These are phyloP conservation scores for Mastigias papua DNA, from an alignment of 30 jellyfish, hydroid and myxozoan species.

Conservation along the genomic window DNA sequence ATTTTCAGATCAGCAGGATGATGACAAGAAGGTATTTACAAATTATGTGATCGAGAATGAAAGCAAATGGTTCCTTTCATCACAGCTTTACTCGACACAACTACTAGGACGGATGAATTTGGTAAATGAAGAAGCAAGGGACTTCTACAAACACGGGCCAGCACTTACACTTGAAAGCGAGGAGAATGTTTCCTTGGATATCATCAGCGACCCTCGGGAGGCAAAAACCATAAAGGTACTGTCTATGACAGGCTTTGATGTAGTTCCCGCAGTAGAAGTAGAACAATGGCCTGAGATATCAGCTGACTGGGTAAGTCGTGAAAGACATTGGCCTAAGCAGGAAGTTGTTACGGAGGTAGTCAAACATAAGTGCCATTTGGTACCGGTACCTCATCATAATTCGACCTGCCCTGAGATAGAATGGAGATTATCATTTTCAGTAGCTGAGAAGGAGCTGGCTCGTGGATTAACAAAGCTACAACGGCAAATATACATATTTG, in stretches of 20 bases:
- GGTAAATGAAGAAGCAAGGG: not conserved
- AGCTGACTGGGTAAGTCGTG: not conserved
- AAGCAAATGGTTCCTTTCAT: not conserved
- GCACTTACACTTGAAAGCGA: not conserved
- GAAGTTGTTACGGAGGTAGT: not conserved
- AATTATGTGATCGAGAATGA: not conserved
- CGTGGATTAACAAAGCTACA: not conserved
- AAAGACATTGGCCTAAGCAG: not conserved
- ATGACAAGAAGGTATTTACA: not conserved
- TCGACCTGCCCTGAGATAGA: not conserved
- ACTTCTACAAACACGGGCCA: slow-evolving; percentile 1
- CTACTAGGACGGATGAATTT: not conserved
- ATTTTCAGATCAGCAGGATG: not conserved
- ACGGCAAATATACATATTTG: not conserved
- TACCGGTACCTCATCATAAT: not conserved
- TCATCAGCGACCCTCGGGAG: not conserved
- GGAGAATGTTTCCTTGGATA: not conserved
- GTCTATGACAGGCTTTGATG: not conserved
- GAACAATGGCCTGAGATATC: not conserved
- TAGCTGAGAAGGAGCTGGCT: not conserved
- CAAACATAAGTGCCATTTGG: not conserved
- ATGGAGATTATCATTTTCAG: not conserved
- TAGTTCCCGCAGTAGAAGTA: not conserved
- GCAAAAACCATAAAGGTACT: not conserved
- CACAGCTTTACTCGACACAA: not conserved